phyloP scores from a whole-genome alignment of 2,888 invertebrate species.

The Busseola fusca region DNA sequence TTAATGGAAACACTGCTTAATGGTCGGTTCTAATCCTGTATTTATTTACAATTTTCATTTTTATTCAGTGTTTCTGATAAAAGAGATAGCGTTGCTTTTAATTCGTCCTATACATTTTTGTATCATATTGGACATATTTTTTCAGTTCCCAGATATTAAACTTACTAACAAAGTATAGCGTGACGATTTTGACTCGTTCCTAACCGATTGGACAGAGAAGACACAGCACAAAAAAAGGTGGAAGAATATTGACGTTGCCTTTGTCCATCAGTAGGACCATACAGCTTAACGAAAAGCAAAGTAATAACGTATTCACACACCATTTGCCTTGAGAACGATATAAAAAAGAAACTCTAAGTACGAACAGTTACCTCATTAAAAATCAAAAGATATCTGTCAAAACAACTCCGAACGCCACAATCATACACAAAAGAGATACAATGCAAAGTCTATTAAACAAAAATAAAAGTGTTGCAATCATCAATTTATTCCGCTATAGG shows the following conservation, averaged over 20 bases:
- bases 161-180: not conserved
- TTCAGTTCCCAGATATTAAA: not conserved
- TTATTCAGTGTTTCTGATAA: slow-evolving; percentile 58
- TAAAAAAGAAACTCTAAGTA: not conserved
- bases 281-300: no score
- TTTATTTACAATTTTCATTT: slow-evolving; percentile 68
- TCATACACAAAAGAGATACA: slow-evolving; percentile 49
- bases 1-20: slow-evolving; percentile 75
- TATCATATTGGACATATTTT: not conserved
- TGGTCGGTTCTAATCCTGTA: slow-evolving; percentile 74
- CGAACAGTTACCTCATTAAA: not conserved
- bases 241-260: no score
- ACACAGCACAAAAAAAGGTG: no score
- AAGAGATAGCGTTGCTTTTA: slow-evolving; percentile 40
- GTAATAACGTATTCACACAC: not conserved
- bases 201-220: no score
- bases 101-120: slow-evolving; percentile 1
- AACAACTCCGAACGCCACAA: slow-evolving; percentile 20
- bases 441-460: slow-evolving; percentile 53
- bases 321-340: not conserved
- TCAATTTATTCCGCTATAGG: slow-evolving; percentile 63
- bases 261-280: no score
- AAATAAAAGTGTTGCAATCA: slow-evolving; percentile 59
- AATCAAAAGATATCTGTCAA: slow-evolving; percentile 20
- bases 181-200: no score